Percentiles rank a stretch among this genome's conserved stretches.
Conservation (phyloP, 1,140 invertebrate genomes). For the Meloidogyne floridensis region DNA sequence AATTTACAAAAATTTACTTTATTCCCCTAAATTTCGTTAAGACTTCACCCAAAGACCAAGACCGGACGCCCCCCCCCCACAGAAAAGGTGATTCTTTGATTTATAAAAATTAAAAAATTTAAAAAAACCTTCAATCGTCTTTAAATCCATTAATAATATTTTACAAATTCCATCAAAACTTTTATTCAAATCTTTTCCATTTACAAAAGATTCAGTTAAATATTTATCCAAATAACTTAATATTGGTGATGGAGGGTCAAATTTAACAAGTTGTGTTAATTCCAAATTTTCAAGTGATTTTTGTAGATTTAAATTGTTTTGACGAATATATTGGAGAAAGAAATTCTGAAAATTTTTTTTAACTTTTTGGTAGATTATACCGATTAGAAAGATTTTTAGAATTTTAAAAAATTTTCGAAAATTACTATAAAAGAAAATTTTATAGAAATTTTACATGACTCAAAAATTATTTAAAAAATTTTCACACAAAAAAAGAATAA, state of each 20-base stretch:
- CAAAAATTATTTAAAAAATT: too few species aligned
- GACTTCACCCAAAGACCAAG: too few species aligned
- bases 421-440: not conserved
- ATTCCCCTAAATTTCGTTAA: too few species aligned
- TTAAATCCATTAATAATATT: not conserved
- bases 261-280: constrained; percentile 8
- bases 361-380: not conserved
- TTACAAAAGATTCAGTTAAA: constrained; percentile 4
- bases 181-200: not conserved
- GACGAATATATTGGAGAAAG: constrained; percentile 12
- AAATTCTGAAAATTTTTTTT: constrained; percentile 7
- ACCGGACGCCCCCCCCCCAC: too few species aligned
- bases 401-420: not conserved
- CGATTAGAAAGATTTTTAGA: too few species aligned
- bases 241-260: constrained; percentile 29
- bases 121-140: constrained; percentile 11
- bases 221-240: constrained; percentile 25
- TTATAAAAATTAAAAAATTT: not conserved
- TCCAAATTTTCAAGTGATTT: constrained; percentile 7
- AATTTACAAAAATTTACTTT: too few species aligned
- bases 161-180: not conserved
- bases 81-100: too few species aligned
- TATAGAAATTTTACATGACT: too few species aligned
- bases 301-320: not conserved
- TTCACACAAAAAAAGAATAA: not conserved